Base-by-base conservation (phyloP, 2,888 invertebrate genomes). In the Ctenicera cuprea region DNA sequence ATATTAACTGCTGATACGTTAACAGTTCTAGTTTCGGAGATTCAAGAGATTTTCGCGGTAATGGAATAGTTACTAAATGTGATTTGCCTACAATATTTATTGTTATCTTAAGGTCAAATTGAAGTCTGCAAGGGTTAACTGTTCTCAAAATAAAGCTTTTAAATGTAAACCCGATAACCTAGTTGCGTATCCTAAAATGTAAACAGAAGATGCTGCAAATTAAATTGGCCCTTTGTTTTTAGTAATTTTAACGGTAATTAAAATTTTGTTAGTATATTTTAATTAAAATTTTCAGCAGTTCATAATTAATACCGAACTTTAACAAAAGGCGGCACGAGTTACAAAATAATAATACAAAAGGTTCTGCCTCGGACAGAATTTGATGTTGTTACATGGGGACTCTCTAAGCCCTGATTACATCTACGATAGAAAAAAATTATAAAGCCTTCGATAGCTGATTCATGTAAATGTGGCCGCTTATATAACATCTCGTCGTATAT, bases 201-300 rank as follows among this genome's bases (percentile, higher is more conserved):
- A 72, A 68, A 63, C 50, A 64, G 57, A 69, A 71, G 57, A 74
- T 70, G 45, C 45, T 74, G 66, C 48, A 74, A 69, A 74, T 66
- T 61, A 62, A 70, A 70, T 74, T 63, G 43, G 52, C 37, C 41
- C 70, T 74, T 73, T 64, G 54, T 74, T 70, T 66, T 74, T 74
- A 66, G 71, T 74, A 64, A 71, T 71, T 71, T 74, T 71, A 74
- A 74, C 71, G 67, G 74, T 71, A 66, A 74, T 74, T 74, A 74
- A 74, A 74, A 74, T 71, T 71, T 74, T 70, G 74, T 74, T 74
- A 74, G 74, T 71, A 67, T 67, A 74, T 71, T 74, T 74, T 74
- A 74, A 74, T 74, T 74, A 74, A 74, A 74, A 74, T 74, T 70
- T 74, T 67, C 71, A 71, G 48, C 65, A 66, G 71, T 68, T 67